These are phyloP conservation scores for Poecilia velifera DNA, from an alignment of 2,797 vertebrate genomes.

Conservation along the genomic window DNA sequence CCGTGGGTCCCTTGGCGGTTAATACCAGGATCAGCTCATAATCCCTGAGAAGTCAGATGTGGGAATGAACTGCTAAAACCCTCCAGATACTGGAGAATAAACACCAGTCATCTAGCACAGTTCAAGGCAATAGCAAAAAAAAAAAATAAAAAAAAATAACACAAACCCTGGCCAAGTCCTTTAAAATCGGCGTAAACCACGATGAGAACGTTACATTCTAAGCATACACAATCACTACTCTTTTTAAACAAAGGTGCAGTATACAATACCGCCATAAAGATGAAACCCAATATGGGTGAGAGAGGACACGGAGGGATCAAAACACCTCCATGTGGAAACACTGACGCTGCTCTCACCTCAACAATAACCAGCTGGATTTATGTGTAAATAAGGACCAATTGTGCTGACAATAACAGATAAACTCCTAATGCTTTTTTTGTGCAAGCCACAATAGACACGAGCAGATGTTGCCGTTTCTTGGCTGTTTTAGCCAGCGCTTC, in stretches of 20 bases:
- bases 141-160: neutral
- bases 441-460: slow-evolving; percentile 55
- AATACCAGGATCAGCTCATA: slow-evolving; percentile 83
- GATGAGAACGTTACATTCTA: slow-evolving; percentile 74
- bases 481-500: neutral
- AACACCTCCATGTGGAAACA: slow-evolving; percentile 70
- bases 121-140: slow-evolving; percentile 70
- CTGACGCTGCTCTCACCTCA: slow-evolving; percentile 70
- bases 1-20: slow-evolving; percentile 80
- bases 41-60: slow-evolving; percentile 92
- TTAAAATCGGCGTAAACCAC: slow-evolving; percentile 85
- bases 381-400: slow-evolving; percentile 46
- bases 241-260: slow-evolving; percentile 81
- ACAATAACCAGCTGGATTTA: slow-evolving; percentile 41
- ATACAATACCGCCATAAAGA: slow-evolving; percentile 92
- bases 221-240: slow-evolving; percentile 74
- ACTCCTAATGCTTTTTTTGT: slow-evolving; percentile 58
- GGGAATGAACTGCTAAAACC: slow-evolving; percentile 74
- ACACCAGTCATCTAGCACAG: slow-evolving; percentile 78
- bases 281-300: slow-evolving; percentile 96
- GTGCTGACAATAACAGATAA: slow-evolving; percentile 32
- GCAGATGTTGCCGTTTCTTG: slow-evolving; percentile 10
- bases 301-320: slow-evolving; percentile 61
- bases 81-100: slow-evolving; percentile 95
- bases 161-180: slow-evolving; percentile 65